phyloP scores from a whole-genome alignment of 2,113 vertebrate species.

The Anguilla japonica region DNA sequence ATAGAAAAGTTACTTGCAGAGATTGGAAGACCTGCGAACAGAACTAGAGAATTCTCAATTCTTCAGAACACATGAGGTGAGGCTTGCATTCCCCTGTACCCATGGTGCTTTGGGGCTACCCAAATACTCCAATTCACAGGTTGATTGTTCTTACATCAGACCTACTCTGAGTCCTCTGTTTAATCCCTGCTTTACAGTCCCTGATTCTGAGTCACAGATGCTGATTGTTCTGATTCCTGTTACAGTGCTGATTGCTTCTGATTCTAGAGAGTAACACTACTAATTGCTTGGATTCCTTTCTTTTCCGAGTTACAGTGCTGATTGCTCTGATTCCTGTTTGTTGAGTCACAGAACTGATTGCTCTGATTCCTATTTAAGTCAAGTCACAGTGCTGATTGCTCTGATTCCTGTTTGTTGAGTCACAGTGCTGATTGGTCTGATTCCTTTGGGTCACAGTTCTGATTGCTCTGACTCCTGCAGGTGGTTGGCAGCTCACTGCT shows the following conservation, averaged over 20 bases:
- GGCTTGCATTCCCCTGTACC: background rate
- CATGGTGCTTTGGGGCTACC: background rate
- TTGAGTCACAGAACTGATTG: background rate
- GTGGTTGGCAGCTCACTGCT: conserved; percentile 88
- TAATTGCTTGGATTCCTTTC: too few relatives aligned
- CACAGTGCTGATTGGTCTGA: background rate
- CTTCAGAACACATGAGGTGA: conserved; percentile 84
- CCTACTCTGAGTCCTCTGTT: too few relatives aligned
- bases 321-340: background rate
- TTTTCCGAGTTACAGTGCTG: too few relatives aligned
- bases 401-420: too few relatives aligned
- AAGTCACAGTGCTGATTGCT: background rate
- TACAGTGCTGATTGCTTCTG: too few relatives aligned
- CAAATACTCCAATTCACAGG: background rate
- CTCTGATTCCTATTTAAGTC: background rate
- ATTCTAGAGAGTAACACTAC: too few relatives aligned
- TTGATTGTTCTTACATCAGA: too few relatives aligned
- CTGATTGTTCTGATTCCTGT: background rate
- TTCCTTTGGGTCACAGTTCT: background rate
- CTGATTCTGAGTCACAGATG: background rate
- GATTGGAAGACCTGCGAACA: conserved; percentile 71
- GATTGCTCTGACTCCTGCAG: conserved; percentile 53
- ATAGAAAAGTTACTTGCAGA: conserved; percentile 75
- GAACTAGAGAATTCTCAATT: conserved; percentile 79
- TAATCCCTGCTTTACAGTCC: too few relatives aligned